Evolutionary conservation across 1,140 invertebrate genomes (phyloP).

Genomic region (Camponotus vicinus): DNA sequence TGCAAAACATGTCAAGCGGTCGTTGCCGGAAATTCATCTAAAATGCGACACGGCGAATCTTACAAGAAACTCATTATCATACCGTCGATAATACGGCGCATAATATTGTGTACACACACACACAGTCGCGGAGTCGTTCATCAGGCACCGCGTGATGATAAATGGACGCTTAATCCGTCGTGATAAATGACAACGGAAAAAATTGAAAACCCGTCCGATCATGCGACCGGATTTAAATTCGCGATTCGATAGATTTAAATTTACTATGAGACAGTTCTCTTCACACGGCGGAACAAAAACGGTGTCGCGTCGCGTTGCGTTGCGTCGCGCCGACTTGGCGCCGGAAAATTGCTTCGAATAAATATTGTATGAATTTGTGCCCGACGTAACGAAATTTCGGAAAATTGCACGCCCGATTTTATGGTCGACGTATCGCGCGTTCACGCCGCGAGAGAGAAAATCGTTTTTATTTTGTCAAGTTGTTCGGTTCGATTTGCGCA

Average conservation of each 20-base stretch:
- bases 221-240: constrained; percentile 66
- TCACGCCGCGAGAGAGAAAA: constrained; percentile 8
- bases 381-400: constrained; percentile 36
- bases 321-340: constrained; percentile 37
- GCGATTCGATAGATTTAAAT: constrained; percentile 68
- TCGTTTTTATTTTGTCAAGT: constrained; percentile 47
- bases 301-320: constrained; percentile 7
- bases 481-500: constrained; percentile 45
- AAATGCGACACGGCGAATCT: constrained; percentile 37
- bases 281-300: background rate
- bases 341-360: constrained; percentile 51
- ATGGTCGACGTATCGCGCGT: background rate
- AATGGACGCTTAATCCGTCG: constrained; percentile 66
- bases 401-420: constrained; percentile 39
- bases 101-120: constrained; percentile 61
- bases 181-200: constrained; percentile 64
- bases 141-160: constrained; percentile 56
- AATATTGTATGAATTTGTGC: constrained; percentile 55
- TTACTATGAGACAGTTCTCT: constrained; percentile 72
- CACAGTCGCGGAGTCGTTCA: constrained; percentile 52
- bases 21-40: constrained; percentile 37
- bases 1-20: constrained; percentile 1
- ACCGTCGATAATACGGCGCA: constrained; percentile 22
- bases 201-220: constrained; percentile 63
- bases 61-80: constrained; percentile 62